A percentile compares a stretch with the other conserved stretches of the same genome.
Conservation (phyloP, 2,113 vertebrate species). For the Apteryx owenii region DNA sequence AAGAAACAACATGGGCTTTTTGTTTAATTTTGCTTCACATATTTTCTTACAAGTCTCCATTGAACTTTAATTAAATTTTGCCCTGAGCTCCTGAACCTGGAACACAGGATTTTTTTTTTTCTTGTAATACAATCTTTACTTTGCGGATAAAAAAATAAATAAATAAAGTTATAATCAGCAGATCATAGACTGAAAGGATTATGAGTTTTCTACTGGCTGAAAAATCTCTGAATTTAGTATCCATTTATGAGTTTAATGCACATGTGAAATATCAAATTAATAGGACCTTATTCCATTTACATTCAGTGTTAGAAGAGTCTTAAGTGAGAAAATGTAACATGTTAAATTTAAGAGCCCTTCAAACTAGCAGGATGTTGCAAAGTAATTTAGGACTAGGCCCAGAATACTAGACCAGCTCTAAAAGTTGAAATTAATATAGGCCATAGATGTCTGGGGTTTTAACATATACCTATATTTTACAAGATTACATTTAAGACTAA, state of each 20-base stretch:
- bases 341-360: neutral
- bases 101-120: neutral
- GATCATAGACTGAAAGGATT: constrained; percentile 31
- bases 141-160: neutral
- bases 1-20: neutral
- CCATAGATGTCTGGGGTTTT: neutral
- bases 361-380: neutral
- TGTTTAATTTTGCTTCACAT: neutral
- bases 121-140: neutral
- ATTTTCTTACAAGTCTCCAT: constrained; percentile 6
- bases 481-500: neutral
- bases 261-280: neutral
- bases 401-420: neutral
- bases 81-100: neutral
- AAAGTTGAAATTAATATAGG: neutral
- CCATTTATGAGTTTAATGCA: constrained; percentile 3
- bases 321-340: neutral
- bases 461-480: neutral
- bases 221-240: neutral
- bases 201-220: neutral
- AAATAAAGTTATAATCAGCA: constrained; percentile 2
- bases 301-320: neutral
- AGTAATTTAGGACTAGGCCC: neutral
- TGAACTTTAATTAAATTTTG: constrained; percentile 54
- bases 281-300: neutral